Base-by-base conservation (phyloP, 2,797 vertebrate species). In the Phrynocephalus forsythii region DNA sequence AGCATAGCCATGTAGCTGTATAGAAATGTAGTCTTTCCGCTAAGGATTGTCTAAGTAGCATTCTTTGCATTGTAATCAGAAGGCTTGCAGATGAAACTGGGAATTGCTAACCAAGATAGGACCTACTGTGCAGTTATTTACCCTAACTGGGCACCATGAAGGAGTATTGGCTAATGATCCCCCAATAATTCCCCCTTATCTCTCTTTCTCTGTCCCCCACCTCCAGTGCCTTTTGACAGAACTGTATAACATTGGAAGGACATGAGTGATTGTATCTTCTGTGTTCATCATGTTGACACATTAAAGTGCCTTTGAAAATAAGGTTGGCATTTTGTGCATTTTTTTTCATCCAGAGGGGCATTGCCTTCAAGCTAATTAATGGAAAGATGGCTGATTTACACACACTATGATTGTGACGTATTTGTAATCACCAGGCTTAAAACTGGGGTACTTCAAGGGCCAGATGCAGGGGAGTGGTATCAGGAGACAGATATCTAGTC, bases 11-110 rank as follows among this genome's bases (percentile, higher is more conserved):
- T 75, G 72, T 76, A 13, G 87, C 48, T 85, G 33, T 75, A 76
- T 76, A 13, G 48, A 73, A 90, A 69, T 87, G 77, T 86, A 71
- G 56, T 80, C 84, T 80, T 82, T 66, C 50, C 28, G 52, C 10
- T 9, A 88, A 44, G 0, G 0, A 11, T 52, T 84, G 75, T 88
- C 26, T 87, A 87, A 90, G 7, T 18, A 71, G 77, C 50, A 18
- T 90, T 91, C 30, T 73, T 56, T 56, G 20, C 50, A 63, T 63
- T 63, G 20, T 63, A 76, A 8, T 60, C 28, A 15, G 30, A 84
- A 22, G 82, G 52, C 38, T 8, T 84, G 71, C 13, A 1, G 15
- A 33, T 88, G 48, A 38, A 2, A 86, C 22, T 24, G 38, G n/a
- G 30, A 90, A 88, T 82, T 80, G 82, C n/a, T 63, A 82, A 8